Percentiles rank a stretch among this genome's conserved stretches.
Evolutionary conservation across 1,140 invertebrate species (phyloP).

Genomic region (Mya arenaria): DNA sequence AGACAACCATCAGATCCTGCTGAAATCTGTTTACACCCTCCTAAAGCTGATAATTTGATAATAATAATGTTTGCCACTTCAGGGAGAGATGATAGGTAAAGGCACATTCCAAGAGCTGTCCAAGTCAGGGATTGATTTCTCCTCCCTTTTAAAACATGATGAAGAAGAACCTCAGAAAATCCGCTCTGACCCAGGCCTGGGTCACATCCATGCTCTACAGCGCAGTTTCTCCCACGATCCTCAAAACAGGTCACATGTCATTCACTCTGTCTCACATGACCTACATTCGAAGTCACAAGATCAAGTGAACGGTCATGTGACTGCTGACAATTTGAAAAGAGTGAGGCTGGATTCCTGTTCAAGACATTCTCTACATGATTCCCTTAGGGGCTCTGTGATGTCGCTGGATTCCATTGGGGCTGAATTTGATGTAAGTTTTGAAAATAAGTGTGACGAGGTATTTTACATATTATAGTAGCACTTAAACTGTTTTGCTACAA

Average conservation of each 20-base stretch:
- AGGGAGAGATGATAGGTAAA: slow-evolving; percentile 75
- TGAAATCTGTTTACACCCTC: no score
- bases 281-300: slow-evolving; percentile 22
- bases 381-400: slow-evolving; percentile 62
- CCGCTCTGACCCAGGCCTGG: background rate
- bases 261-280: background rate
- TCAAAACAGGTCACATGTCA: background rate
- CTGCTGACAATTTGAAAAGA: background rate
- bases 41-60: no score
- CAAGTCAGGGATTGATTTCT: slow-evolving; percentile 80
- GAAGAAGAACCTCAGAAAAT: slow-evolving; percentile 68
- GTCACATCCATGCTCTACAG: background rate
- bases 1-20: no score
- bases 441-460: background rate
- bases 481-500: no score
- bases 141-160: slow-evolving; percentile 75
- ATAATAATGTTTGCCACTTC: slow-evolving; percentile 10
- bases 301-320: background rate
- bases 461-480: no score
- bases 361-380: slow-evolving; percentile 13
- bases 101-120: slow-evolving; percentile 80
- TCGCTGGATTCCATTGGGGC: slow-evolving; percentile 64
- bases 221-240: background rate
- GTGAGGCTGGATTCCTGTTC: slow-evolving; percentile 38
- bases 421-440: slow-evolving; percentile 70